Evolutionary conservation across 92 coral and sea anemone species (phyloP), one percentile per base, ranked within the genome.

Genomic region (Porites rus): DNA sequence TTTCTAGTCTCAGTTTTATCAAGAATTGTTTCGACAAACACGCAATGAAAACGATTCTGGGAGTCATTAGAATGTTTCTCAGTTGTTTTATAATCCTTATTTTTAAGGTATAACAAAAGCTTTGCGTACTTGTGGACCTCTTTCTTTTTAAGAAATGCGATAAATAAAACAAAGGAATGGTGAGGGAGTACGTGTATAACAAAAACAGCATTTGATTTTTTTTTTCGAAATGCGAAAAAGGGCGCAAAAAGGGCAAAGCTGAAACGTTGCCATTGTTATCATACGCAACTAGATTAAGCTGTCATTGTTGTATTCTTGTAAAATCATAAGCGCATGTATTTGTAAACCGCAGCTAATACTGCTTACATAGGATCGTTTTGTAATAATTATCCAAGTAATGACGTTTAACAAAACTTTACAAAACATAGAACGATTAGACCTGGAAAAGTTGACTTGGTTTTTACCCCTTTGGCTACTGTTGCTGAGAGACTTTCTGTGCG

Each of bases 251-350:
- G 14, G 14, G 51, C 19, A 70, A 81, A 69, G 20, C 17, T 2
- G 18, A 28, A 53, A 2, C 2, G 62, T 22, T 18, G 18, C 21
- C 85, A 59, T 8, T 20, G 56, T 5, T 77, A 8, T 10, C 70
- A 81, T 24, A 70, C 68, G 25, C 20, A 14, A 79, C 12, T 43
- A 10, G 20, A 81, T 69, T 65, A 72, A 8, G 20, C 6, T 69
- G 77, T 38, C 58, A 69, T 56, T 56, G 18, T 38, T 31, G 69
- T 31, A 69, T 56, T 56, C 56, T 38, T 31, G 69, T 31, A 80
- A 80, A 25, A 80, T 68, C 53, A 54, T 10, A 56, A 24, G 69
- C 25, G 31, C 64, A 11, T 66, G 25, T 66, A 68, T 80, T 53
- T 71, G 70, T n/a, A 58, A 70, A 71, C 54, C 18, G n/a, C 68